phyloP scores from a whole-genome alignment of 2,797 vertebrate genomes.

The Mormyrops boulengeri region DNA sequence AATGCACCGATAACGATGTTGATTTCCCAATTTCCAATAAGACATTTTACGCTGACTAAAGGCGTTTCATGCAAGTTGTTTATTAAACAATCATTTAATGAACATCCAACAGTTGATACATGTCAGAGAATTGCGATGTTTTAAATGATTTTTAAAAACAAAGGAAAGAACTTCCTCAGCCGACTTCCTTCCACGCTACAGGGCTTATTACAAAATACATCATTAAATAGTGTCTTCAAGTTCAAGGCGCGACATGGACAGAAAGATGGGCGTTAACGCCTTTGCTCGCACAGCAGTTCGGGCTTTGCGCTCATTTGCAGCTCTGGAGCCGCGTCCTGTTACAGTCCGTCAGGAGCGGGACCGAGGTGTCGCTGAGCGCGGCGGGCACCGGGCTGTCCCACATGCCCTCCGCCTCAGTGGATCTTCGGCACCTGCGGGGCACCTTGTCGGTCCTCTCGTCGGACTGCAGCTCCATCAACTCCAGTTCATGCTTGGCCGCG shows the following conservation, averaged over 20 bases:
- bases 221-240: neutral
- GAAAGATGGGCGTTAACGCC: neutral
- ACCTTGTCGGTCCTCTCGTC: conserved; percentile 47
- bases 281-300: neutral
- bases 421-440: conserved; percentile 32
- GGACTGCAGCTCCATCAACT: conserved; percentile 86
- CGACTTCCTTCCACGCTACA: neutral
- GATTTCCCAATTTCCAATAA: neutral
- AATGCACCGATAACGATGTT: neutral
- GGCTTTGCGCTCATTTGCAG: conserved; percentile 54
- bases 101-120: conserved; percentile 24
- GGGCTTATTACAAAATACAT: conserved; percentile 5
- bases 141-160: neutral
- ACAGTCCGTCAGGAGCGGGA: conserved; percentile 64
- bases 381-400: conserved; percentile 35
- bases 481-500: conserved; percentile 85
- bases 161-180: neutral
- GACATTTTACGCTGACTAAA: neutral
- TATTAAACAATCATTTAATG: conserved; percentile 32
- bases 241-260: conserved; percentile 1
- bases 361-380: conserved; percentile 71
- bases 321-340: conserved; percentile 70
- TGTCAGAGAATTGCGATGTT: neutral
- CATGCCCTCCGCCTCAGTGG: conserved; percentile 19
- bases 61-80: conserved; percentile 30